These are phyloP conservation scores for Uria aalge DNA, from an alignment of 2,113 vertebrate genomes.

Conservation along the genomic window DNA sequence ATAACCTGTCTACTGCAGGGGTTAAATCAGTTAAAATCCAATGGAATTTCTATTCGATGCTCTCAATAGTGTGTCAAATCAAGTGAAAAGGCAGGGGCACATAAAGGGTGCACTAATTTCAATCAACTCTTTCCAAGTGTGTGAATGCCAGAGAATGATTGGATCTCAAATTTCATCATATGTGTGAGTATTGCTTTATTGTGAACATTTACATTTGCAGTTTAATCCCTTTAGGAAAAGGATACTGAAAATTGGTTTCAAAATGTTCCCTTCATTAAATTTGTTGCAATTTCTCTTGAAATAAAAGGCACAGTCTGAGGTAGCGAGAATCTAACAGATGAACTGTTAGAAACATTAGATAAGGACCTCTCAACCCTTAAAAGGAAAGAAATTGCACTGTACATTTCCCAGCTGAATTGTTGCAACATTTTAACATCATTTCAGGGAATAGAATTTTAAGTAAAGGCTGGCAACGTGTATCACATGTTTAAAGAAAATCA, in stretches of 20 bases:
- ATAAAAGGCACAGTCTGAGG: slow-evolving; percentile 50
- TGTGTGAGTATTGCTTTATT: slow-evolving; percentile 49
- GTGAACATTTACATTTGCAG: slow-evolving; percentile 62
- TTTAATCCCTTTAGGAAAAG: slow-evolving; percentile 65
- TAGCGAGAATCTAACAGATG: slow-evolving; percentile 20
- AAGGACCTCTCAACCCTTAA: slow-evolving; percentile 52
- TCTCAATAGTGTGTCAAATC: slow-evolving; percentile 11
- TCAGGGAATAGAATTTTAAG: slow-evolving; percentile 25
- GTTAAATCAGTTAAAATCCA: slow-evolving; percentile 49
- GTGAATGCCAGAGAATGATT: slow-evolving; percentile 54
- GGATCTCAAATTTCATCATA: slow-evolving; percentile 61
- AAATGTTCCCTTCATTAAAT: slow-evolving; percentile 69
- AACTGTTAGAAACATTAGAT: slow-evolving; percentile 51
- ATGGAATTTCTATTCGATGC: slow-evolving; percentile 39
- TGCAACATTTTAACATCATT: slow-evolving; percentile 54
- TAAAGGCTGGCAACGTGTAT: not conserved
- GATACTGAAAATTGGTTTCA: slow-evolving; percentile 59
- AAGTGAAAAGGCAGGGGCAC: slow-evolving; percentile 39
- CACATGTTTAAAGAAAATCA: not conserved
- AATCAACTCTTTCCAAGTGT: slow-evolving; percentile 44
- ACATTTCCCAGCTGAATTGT: slow-evolving; percentile 43
- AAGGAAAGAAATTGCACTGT: slow-evolving; percentile 47
- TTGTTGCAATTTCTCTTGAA: slow-evolving; percentile 53
- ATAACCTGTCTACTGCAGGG: not conserved
- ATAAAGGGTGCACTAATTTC: slow-evolving; percentile 63